Evolutionary conservation across 1,140 invertebrate genomes (phyloP).

Genomic region (Forficula auricularia): DNA sequence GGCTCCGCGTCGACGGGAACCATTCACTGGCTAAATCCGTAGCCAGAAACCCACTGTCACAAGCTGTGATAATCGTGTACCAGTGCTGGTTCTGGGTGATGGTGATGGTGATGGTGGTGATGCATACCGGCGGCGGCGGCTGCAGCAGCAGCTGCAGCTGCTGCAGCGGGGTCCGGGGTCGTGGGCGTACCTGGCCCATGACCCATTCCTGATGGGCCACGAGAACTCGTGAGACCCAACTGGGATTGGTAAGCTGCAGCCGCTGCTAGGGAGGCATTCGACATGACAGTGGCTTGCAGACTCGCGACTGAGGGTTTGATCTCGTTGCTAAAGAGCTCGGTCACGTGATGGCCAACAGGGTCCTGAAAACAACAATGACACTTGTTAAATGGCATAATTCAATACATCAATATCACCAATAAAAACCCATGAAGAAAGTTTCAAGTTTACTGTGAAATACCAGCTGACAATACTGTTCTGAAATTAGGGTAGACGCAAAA

Average conservation of each 20-base stretch:
- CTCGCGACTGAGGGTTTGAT: constrained; percentile 17
- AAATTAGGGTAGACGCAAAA: too few species aligned
- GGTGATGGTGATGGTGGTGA: background rate
- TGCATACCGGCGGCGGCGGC: background rate
- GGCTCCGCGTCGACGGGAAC: too few species aligned
- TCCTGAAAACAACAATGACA: constrained; percentile 12
- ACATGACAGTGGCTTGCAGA: constrained; percentile 15
- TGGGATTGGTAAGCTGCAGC: constrained; percentile 16
- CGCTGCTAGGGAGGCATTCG: constrained; percentile 15
- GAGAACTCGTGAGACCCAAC: constrained; percentile 6
- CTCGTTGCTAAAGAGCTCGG: constrained; percentile 15
- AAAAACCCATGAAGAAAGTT: too few species aligned
- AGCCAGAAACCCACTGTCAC: constrained; percentile 21
- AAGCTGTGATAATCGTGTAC: constrained; percentile 21
- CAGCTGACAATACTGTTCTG: too few species aligned
- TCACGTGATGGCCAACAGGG: constrained; percentile 9
- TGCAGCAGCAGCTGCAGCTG: background rate
- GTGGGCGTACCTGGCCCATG: background rate
- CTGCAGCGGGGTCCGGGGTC: background rate
- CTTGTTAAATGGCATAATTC: too few species aligned
- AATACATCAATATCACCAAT: background rate
- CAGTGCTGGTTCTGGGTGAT: constrained; percentile 15
- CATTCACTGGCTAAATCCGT: constrained; percentile 16
- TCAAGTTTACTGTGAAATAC: too few species aligned
- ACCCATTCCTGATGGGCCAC: background rate